phyloP scores from a whole-genome alignment of 2,113 vertebrate genomes.

The Enhydra lutris region DNA sequence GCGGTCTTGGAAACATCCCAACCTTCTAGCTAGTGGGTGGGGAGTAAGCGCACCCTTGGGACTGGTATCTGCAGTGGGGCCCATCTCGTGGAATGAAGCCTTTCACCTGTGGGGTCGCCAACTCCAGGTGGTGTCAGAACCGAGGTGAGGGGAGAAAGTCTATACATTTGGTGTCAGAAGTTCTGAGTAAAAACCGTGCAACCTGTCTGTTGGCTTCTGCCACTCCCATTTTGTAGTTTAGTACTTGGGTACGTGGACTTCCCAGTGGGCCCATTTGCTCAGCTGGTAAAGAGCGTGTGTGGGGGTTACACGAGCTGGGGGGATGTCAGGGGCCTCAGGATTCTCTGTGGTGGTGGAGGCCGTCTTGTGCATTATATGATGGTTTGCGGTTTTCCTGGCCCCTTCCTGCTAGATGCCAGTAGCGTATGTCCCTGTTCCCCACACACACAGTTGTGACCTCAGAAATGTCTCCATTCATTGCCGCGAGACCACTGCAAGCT shows the following conservation, averaged over 20 bases:
- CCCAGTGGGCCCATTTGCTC: background rate
- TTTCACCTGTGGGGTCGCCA: background rate
- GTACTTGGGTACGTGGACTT: background rate
- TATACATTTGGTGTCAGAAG: background rate
- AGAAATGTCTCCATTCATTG: background rate
- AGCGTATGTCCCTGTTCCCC: background rate
- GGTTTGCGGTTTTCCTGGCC: accelerated
- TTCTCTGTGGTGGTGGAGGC: background rate
- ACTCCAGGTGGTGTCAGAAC: background rate
- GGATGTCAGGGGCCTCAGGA: too few relatives aligned
- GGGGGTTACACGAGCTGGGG: background rate
- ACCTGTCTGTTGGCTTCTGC: background rate
- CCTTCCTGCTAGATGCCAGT: background rate
- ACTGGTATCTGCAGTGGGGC: background rate
- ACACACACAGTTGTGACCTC: background rate
- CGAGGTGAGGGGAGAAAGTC: background rate
- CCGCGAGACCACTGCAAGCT: background rate
- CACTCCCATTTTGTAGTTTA: background rate
- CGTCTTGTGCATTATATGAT: accelerated
- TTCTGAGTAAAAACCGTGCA: background rate
- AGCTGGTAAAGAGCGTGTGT: background rate
- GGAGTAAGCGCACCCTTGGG: background rate
- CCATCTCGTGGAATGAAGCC: background rate
- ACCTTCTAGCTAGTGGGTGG: too few relatives aligned
- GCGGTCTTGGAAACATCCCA: background rate